Percentiles rank a stretch among this genome's conserved stretches.
phyloP scores from a whole-genome alignment of 2,797 vertebrate genomes.

The Aselliscus stoliczkanus region DNA sequence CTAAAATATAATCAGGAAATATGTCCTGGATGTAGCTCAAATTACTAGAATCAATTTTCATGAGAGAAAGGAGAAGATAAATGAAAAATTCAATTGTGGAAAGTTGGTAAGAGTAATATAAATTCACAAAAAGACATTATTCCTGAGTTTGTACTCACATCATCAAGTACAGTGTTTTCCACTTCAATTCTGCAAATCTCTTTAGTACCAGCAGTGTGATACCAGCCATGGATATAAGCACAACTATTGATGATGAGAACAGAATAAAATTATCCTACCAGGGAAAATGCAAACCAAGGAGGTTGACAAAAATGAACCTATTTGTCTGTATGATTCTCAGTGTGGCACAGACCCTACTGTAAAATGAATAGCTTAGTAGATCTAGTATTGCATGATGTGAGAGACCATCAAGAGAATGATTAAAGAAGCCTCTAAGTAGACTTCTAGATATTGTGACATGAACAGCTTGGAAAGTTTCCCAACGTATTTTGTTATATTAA shows the following conservation, averaged over 20 bases:
- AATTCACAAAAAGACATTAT: background rate
- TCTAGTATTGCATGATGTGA: background rate
- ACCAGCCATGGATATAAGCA: background rate
- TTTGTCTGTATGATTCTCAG: background rate
- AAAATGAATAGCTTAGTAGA: background rate
- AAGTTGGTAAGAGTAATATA: background rate
- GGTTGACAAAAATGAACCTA: background rate
- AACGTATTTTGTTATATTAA: background rate
- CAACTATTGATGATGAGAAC: background rate
- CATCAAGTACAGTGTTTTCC: background rate
- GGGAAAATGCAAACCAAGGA: background rate
- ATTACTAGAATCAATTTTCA: background rate
- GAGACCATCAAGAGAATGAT: background rate
- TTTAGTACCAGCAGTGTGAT: background rate
- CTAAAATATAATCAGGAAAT: slow-evolving; percentile 8
- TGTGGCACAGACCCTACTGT: too few species aligned
- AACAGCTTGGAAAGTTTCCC: background rate
- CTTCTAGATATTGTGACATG: background rate
- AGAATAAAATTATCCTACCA: background rate
- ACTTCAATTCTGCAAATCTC: background rate
- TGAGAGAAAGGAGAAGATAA: background rate
- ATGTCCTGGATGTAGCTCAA: background rate
- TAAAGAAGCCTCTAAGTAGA: background rate
- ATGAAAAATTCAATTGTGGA: background rate
- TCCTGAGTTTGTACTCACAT: background rate